These are phyloP conservation scores for Tenebrio molitor DNA, from an alignment of 1,140 invertebrate genomes.

Conservation along the genomic window DNA sequence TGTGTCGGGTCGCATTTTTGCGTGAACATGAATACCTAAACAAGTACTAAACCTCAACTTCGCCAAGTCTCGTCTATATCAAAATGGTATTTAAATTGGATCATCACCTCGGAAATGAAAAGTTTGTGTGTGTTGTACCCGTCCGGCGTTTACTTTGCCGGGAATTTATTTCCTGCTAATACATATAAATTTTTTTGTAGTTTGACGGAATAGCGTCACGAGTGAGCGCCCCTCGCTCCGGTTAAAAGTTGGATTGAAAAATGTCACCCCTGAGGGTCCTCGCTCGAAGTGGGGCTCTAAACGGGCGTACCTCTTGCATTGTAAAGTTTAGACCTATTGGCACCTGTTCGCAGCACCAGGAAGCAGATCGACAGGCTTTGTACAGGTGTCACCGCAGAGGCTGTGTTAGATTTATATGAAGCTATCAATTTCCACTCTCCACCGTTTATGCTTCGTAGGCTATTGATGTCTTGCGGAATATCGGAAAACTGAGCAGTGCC, in stretches of 20 bases:
- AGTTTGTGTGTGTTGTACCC: background rate
- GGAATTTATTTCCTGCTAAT: conserved; percentile 28
- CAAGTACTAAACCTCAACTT: background rate
- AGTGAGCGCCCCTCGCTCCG: conserved; percentile 11
- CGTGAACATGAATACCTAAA: background rate
- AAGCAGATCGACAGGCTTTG: conserved; percentile 39
- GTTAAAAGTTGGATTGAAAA: conserved; percentile 39
- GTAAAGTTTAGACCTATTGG: conserved; percentile 38
- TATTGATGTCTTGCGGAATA: conserved; percentile 37
- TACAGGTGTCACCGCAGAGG: conserved; percentile 31
- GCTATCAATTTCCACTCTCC: conserved; percentile 39
- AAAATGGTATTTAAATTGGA: background rate
- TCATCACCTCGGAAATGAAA: background rate
- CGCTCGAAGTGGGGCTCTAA: conserved; percentile 22
- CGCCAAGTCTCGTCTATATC: background rate
- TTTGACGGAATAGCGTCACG: conserved; percentile 23
- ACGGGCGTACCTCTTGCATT: conserved; percentile 28
- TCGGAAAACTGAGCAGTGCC: conserved; percentile 39
- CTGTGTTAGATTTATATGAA: conserved; percentile 39
- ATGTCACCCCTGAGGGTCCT: conserved; percentile 31
- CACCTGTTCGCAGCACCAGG: conserved; percentile 31
- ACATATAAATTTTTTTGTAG: conserved; percentile 39
- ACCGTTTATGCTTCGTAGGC: conserved; percentile 38
- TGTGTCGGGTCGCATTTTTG: conserved; percentile 3
- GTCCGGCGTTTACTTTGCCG: background rate